Conservation (phyloP, 2,113 vertebrate genomes). For the Erythrocercus mccallii region DNA sequence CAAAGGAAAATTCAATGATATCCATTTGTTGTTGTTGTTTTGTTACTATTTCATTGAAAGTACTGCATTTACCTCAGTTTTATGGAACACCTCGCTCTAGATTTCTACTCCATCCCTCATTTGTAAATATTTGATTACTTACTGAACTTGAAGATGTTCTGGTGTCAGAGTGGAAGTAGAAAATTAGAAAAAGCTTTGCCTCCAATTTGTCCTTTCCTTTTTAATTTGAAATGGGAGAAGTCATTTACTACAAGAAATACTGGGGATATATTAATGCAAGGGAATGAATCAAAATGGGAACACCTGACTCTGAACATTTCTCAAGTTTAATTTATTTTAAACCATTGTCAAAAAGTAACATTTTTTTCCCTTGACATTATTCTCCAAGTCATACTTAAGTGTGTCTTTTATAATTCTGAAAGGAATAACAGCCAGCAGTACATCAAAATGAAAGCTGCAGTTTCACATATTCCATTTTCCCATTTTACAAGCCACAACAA, state of each 20-base stretch:
- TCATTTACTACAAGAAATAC: background rate
- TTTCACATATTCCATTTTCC: background rate
- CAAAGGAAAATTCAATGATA: background rate
- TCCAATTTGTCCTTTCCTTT: background rate
- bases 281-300: conserved; percentile 29
- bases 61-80: background rate
- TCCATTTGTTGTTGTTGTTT: too few relatives aligned
- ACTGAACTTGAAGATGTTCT: background rate
- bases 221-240: background rate
- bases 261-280: background rate
- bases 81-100: background rate
- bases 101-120: background rate
- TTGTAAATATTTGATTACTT: background rate
- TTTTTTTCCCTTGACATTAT: conserved; percentile 26
- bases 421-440: conserved; percentile 2
- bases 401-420: conserved; percentile 56
- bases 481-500: conserved; percentile 27
- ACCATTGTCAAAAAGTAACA: conserved; percentile 10
- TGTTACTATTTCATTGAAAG: background rate
- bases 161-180: background rate
- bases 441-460: conserved; percentile 29
- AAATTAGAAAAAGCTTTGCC: background rate
- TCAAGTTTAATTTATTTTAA: conserved; percentile 54
- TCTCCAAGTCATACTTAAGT: conserved; percentile 41
- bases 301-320: background rate